Conservation (phyloP, 2,797 vertebrate species). For the Sebastes hubbsi region DNA sequence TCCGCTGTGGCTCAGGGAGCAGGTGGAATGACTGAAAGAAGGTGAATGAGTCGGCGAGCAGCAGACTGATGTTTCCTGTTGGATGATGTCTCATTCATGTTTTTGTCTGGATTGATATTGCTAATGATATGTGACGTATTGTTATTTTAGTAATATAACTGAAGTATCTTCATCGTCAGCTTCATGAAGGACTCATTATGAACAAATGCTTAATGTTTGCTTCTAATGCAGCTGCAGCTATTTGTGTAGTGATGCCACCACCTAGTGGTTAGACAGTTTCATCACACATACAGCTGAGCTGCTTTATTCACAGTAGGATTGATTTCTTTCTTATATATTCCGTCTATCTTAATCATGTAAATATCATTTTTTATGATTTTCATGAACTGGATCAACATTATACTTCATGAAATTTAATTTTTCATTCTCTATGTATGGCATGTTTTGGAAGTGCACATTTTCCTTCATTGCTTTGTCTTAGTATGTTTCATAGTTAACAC, state of each 20-base stretch:
- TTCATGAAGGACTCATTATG: neutral
- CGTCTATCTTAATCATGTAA: neutral
- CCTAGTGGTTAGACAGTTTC: constrained; percentile 64
- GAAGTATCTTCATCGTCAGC: neutral
- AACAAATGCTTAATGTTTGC: neutral
- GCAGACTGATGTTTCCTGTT: no score
- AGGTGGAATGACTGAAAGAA: no score
- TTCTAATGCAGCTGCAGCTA: neutral
- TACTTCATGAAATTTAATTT: neutral
- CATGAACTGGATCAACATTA: neutral
- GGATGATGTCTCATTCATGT: no score
- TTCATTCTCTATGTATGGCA: neutral
- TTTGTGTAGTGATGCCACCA: constrained; percentile 69
- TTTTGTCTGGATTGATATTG: neutral
- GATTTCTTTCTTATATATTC: neutral
- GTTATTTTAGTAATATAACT: neutral
- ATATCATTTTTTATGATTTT: neutral
- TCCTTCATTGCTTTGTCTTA: neutral
- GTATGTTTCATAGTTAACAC: neutral
- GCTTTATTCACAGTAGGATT: neutral
- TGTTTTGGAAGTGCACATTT: neutral
- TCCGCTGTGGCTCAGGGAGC: no score
- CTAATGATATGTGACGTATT: neutral
- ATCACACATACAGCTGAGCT: constrained; percentile 37
- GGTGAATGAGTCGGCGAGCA: no score